phyloP scores from a whole-genome alignment of 2,797 vertebrate genomes.

The Anas bahamensis region DNA sequence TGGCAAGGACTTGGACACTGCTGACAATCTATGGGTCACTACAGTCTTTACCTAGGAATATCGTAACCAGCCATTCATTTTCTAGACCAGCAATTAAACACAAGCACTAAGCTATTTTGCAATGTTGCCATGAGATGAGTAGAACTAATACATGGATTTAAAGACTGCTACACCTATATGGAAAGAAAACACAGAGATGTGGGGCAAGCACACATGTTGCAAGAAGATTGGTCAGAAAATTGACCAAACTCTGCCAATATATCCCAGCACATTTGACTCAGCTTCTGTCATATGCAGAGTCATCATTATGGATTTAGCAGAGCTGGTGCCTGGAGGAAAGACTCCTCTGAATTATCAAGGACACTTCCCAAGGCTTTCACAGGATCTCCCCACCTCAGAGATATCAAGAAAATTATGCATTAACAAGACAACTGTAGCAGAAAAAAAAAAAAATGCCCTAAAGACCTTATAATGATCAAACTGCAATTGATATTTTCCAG shows the following conservation, averaged over 20 bases:
- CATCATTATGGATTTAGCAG: not conserved
- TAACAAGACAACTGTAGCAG: not conserved
- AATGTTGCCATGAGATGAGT: not conserved
- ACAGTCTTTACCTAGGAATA: not conserved
- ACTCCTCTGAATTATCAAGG: not conserved
- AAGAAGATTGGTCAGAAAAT: not conserved
- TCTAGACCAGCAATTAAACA: not conserved
- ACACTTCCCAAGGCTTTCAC: not conserved
- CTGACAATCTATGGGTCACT: not conserved
- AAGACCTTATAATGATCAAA: not conserved
- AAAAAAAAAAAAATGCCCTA: not conserved
- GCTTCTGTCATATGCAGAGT: not conserved
- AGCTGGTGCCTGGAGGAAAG: not conserved
- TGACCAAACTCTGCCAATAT: not conserved
- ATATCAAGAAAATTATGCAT: not conserved
- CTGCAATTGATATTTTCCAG: not conserved
- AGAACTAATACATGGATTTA: not conserved
- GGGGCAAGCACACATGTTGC: not conserved
- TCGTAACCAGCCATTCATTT: not conserved
- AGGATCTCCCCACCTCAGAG: not conserved
- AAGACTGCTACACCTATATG: rapidly evolving
- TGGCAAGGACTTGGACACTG: not conserved
- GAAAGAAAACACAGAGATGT: not conserved
- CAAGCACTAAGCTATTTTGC: not conserved
- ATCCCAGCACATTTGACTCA: not conserved